Percentiles rank a stretch among this genome's conserved stretches.
These are phyloP conservation scores for Anarhynchus alexandrinus DNA, from an alignment of 2,113 vertebrate genomes.

Conservation along the genomic window DNA sequence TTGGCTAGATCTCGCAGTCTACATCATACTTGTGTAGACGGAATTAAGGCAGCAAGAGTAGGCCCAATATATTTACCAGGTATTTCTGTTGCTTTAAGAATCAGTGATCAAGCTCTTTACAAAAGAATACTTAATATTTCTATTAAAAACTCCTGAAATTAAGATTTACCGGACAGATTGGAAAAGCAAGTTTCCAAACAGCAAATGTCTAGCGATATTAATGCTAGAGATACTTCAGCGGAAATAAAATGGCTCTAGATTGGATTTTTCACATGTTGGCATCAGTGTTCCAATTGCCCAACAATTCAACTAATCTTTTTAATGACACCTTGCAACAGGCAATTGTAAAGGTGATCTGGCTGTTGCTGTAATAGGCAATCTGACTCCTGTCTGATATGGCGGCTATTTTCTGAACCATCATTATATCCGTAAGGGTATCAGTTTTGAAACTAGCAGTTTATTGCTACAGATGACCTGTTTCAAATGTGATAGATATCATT, in stretches of 20 bases:
- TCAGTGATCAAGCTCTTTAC: not conserved
- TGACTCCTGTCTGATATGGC: not conserved
- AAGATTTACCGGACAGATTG: not conserved
- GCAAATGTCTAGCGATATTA: not conserved
- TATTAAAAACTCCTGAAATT: not conserved
- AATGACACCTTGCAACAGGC: constrained; percentile 44
- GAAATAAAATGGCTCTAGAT: not conserved
- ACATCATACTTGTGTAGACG: not conserved
- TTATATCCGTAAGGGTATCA: constrained; percentile 28
- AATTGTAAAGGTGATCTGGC: constrained; percentile 30
- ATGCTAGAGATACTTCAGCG: not conserved
- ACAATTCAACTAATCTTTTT: constrained; percentile 18
- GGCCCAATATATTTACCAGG: not conserved
- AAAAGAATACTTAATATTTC: not conserved
- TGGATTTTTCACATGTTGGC: constrained; percentile 5
- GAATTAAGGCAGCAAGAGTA: not conserved
- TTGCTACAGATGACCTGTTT: constrained; percentile 60
- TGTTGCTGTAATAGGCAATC: constrained; percentile 47
- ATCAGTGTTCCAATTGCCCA: not conserved
- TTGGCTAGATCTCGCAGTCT: not conserved
- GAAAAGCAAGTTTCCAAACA: not conserved
- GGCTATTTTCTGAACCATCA: constrained; percentile 32
- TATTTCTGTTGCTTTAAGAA: not conserved
- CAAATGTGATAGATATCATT: constrained; percentile 36
- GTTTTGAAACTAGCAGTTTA: constrained; percentile 60